These are phyloP conservation scores for Brachionus asplanchnoidis DNA, from an alignment of 1,140 invertebrate genomes.

Conservation along the genomic window DNA sequence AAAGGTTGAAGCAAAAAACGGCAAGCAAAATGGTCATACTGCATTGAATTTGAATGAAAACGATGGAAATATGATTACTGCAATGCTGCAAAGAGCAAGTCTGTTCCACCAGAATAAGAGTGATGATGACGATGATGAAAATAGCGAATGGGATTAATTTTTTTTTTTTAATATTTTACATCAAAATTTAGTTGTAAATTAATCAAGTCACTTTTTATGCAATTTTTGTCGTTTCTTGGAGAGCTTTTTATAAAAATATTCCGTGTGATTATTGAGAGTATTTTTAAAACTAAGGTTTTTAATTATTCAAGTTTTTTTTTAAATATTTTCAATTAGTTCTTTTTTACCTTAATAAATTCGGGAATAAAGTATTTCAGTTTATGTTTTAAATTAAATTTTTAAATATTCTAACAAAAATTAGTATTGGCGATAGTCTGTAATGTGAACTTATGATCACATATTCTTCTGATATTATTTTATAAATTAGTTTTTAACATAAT, in stretches of 20 bases:
- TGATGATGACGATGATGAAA: conserved; percentile 19
- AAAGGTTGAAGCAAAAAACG: not conserved
- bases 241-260: not conserved
- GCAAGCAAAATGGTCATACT: not conserved
- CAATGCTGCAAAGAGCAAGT: conserved; percentile 22
- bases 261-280: not conserved
- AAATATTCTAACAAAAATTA: too few relatives aligned
- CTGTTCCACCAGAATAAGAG: conserved; percentile 6
- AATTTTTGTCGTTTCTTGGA: not conserved
- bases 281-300: not conserved
- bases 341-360: not conserved
- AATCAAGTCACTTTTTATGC: not conserved
- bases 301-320: not conserved
- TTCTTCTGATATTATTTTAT: too few relatives aligned
- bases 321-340: not conserved
- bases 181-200: conserved; percentile 16
- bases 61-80: conserved; percentile 22
- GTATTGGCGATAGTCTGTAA: too few relatives aligned
- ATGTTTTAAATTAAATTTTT: too few relatives aligned
- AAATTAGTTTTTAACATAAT: too few relatives aligned
- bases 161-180: not conserved
- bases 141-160: not conserved
- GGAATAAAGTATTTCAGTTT: too few relatives aligned
- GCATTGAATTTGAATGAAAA: conserved; percentile 7
- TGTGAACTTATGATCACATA: too few relatives aligned